Conservation (phyloP, 2,797 vertebrate genomes). For the Bradypus variegatus region DNA sequence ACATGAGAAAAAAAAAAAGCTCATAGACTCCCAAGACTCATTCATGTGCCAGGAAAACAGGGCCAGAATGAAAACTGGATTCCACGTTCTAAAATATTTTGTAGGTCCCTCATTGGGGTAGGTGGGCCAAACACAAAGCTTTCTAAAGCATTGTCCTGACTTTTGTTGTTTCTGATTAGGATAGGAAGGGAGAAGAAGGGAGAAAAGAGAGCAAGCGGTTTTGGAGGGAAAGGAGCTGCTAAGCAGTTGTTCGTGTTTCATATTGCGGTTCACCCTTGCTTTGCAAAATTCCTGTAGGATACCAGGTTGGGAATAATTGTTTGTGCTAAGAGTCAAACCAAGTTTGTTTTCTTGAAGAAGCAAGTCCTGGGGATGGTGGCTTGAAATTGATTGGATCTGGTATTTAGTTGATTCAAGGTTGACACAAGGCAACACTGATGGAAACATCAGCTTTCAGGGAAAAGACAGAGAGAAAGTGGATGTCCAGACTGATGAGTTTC, state of each 20-base stretch:
- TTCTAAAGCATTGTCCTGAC: constrained; percentile 19
- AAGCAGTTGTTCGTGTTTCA: not conserved
- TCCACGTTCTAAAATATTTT: not conserved
- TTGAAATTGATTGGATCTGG: constrained; percentile 6
- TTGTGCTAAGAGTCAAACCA: constrained; percentile 11
- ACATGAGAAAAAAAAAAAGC: not conserved
- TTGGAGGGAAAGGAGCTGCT: not conserved
- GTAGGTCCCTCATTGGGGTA: not conserved
- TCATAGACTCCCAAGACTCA: not conserved
- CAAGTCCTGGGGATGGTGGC: not conserved
- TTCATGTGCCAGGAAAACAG: not conserved
- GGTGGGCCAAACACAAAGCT: not conserved
- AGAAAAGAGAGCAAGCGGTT: not conserved
- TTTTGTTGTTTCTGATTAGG: constrained; percentile 3
- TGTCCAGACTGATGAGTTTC: not conserved
- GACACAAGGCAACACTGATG: not conserved
- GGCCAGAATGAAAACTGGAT: not conserved
- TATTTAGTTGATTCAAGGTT: constrained; percentile 16
- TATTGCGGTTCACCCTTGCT: not conserved
- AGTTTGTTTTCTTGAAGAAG: constrained; percentile 45
- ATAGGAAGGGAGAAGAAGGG: not conserved
- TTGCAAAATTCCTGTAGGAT: not conserved
- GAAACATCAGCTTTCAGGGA: not conserved
- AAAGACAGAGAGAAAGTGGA: not conserved
- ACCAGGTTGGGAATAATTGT: not conserved